Percentiles rank a stretch among this genome's conserved stretches.
Evolutionary conservation across 2,888 invertebrate species (phyloP).

Genomic region (Tuberolachnus salignus): DNA sequence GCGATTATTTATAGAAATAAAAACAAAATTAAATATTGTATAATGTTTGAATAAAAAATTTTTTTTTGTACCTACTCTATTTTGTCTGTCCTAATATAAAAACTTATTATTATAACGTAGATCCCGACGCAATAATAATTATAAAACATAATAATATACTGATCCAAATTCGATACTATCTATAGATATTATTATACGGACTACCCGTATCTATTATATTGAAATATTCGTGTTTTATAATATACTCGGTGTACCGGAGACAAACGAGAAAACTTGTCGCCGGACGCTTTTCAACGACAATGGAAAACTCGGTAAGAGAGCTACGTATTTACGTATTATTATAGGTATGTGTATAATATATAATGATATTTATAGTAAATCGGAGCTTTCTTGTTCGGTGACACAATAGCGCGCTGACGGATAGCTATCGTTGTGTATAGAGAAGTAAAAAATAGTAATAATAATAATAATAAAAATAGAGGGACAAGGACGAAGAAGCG

Average conservation of each 20-base stretch:
- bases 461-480: background rate
- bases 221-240: too few relatives aligned
- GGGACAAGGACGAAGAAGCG: conserved; percentile 16
- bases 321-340: background rate
- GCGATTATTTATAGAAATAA: too few relatives aligned
- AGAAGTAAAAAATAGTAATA: background rate
- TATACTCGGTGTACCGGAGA: background rate
- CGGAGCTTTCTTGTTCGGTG: conserved; percentile 39
- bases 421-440: background rate
- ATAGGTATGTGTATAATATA: background rate
- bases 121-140: too few relatives aligned
- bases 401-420: conserved; percentile 32
- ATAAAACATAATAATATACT: too few relatives aligned
- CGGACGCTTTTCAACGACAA: background rate
- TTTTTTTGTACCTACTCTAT: too few relatives aligned
- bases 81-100: too few relatives aligned
- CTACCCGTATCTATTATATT: too few relatives aligned
- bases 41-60: too few relatives aligned
- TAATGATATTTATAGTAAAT: conserved; percentile 8
- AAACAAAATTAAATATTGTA: too few relatives aligned
- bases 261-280: conserved; percentile 3
- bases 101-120: too few relatives aligned
- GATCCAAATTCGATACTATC: too few relatives aligned
- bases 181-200: conserved; percentile 3
- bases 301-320: too few relatives aligned